Conservation (phyloP, 2,113 vertebrate species). For the Peromyscus polionotus region DNA sequence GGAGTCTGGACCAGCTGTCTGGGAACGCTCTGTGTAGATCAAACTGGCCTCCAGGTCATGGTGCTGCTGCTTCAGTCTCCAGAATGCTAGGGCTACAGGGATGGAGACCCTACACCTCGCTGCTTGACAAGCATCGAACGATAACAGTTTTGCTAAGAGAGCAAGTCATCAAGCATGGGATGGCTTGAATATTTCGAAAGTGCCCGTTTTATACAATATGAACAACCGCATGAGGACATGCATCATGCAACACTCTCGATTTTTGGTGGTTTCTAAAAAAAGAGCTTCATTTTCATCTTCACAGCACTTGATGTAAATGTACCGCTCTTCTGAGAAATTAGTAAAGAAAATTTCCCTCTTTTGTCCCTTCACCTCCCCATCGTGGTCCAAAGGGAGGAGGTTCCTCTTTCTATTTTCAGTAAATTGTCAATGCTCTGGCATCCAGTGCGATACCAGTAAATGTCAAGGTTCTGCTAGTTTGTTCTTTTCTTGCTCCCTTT, state of each 20-base stretch:
- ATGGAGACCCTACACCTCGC: too few relatives aligned
- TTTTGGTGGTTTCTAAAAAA: not conserved
- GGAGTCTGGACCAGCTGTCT: too few relatives aligned
- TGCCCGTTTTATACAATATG: not conserved
- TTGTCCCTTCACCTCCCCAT: not conserved
- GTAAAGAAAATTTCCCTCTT: constrained; percentile 49
- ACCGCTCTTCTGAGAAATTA: not conserved
- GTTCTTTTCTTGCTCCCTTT: not conserved
- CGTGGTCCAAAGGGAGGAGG: not conserved
- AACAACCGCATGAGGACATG: not conserved
- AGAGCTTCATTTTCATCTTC: not conserved
- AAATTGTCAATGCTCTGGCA: not conserved
- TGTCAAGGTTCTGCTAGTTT: not conserved
- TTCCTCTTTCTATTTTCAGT: constrained; percentile 60
- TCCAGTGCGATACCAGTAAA: not conserved
- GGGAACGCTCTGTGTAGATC: not conserved
- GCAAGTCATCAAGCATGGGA: not conserved
- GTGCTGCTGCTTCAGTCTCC: not conserved
- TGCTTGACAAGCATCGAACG: not conserved
- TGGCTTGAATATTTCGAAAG: not conserved
- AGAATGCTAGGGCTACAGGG: not conserved
- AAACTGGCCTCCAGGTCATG: not conserved
- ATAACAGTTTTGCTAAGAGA: not conserved
- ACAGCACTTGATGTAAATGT: not conserved
- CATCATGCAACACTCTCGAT: not conserved